A percentile compares a stretch with the other conserved stretches of the same genome.
Evolutionary conservation across 2,888 invertebrate species (phyloP).

Genomic region (Pollenia griseotomentosa): DNA sequence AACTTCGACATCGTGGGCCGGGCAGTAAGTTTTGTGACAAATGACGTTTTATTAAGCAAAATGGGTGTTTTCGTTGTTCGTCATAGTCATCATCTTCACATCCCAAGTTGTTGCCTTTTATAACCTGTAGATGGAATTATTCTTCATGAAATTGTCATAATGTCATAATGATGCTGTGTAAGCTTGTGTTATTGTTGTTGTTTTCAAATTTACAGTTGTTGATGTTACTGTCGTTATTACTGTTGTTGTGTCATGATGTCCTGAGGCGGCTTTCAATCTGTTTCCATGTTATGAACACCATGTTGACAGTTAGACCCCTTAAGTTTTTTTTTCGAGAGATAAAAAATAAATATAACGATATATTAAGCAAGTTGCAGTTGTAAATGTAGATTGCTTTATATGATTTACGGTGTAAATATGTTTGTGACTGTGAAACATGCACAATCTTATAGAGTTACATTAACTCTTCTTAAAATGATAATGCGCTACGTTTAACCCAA

Average conservation of each 20-base stretch:
- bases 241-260: constrained; percentile 32
- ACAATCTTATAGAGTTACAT: not conserved
- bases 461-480: constrained; percentile 19
- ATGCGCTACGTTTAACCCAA: constrained; percentile 1
- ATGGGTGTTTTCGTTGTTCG: not conserved
- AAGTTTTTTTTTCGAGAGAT: constrained; percentile 12
- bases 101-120: not conserved
- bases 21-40: constrained; percentile 1
- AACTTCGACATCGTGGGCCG: too few relatives aligned
- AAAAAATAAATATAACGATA: not conserved
- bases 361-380: not conserved
- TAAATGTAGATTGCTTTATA: not conserved
- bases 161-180: not conserved
- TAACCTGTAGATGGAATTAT: constrained; percentile 1
- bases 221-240: not conserved
- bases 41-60: constrained; percentile 7
- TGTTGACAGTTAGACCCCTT: constrained; percentile 56
- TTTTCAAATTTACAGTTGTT: not conserved
- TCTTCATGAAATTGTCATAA: not conserved
- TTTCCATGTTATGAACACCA: constrained; percentile 37
- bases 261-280: constrained; percentile 56
- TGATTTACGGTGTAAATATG: not conserved
- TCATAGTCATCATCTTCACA: not conserved
- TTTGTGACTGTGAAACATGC: not conserved
- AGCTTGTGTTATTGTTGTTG: constrained; percentile 12